Evolutionary conservation across 2,888 invertebrate genomes (phyloP), one percentile per base, ranked within the genome.

Genomic region (Eilema caniola): DNA sequence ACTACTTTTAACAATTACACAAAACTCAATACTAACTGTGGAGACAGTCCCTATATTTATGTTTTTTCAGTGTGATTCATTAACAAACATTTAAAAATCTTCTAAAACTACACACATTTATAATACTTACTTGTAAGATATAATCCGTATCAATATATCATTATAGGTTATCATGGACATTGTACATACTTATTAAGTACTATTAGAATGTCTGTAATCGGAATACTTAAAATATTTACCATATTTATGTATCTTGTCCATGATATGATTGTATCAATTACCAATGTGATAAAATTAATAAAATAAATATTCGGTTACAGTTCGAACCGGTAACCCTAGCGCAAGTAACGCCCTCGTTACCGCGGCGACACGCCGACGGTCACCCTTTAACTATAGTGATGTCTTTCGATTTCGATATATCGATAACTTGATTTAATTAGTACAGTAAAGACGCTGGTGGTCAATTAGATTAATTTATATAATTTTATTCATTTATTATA

Each of bases 331-430:
- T 89, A 93, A 70, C 93, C 93, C 93, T 94, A 84, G 8, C 20
- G 20, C 72, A 67, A 82, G 88, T 80, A 85, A 88, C 90, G 89
- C 92, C 92, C 91, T 90, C 86, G 90, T 91, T 90, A 91, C 92
- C 91, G 90, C 89, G 91, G 91, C 92, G 92, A 92, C 93, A 90
- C 90, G 86, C 86, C 88, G 91, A 86, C 90, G 92, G 93, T 93
- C 93, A 93, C 93, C 94, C 93, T 92, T 93, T 92, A 88, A 89
- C 86, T 80, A 74, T 84, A 82, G 85, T 81, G 82, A 81, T 78
- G 84, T 76, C 71, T 80, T 79, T 77, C 76, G 72, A 57, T 57
- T 41, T 59, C 69, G 71, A 78, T 73, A 76, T 70, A 82, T 86
- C 88, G 86, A 89, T 86, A 84, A 67, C 77, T 82, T 86, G 81